A percentile compares a stretch with the other conserved stretches of the same genome.
Conservation (phyloP, 1,140 invertebrate species). For the Drosophila eugracilis region DNA sequence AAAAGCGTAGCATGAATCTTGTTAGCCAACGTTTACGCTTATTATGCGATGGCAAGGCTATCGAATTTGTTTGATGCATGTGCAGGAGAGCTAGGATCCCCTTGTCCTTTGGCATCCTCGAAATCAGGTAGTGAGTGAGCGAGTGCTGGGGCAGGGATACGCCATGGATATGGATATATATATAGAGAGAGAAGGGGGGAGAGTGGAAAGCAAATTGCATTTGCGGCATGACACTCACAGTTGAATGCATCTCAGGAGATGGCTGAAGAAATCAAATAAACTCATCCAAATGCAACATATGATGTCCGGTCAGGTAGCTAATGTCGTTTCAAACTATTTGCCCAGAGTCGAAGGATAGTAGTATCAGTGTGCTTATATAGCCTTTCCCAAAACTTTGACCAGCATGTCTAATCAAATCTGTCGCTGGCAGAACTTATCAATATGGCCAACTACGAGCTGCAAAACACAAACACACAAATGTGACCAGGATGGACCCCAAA, state of each 20-base stretch:
- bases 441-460: slow-evolving; percentile 68
- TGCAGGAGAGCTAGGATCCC: slow-evolving; percentile 1
- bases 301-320: slow-evolving; percentile 17
- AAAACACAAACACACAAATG: slow-evolving; percentile 60
- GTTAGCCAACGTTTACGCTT: slow-evolving; percentile 83
- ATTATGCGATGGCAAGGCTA: slow-evolving; percentile 79
- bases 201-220: slow-evolving; percentile 60
- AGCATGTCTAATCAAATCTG: slow-evolving; percentile 64
- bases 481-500: slow-evolving; percentile 22
- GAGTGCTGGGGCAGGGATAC: slow-evolving; percentile 5
- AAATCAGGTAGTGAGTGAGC: slow-evolving; percentile 4
- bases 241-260: slow-evolving; percentile 59
- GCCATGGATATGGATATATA: not conserved
- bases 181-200: not conserved
- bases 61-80: slow-evolving; percentile 80
- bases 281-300: slow-evolving; percentile 38
- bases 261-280: slow-evolving; percentile 74
- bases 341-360: not conserved
- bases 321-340: slow-evolving; percentile 19
- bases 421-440: slow-evolving; percentile 64
- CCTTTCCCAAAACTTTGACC: slow-evolving; percentile 49
- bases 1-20: slow-evolving; percentile 81
- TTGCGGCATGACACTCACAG: slow-evolving; percentile 78
- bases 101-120: not conserved
- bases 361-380: not conserved